Evolutionary conservation across 2,888 invertebrate species (phyloP).

Genomic region (Latrodectus elegans): DNA sequence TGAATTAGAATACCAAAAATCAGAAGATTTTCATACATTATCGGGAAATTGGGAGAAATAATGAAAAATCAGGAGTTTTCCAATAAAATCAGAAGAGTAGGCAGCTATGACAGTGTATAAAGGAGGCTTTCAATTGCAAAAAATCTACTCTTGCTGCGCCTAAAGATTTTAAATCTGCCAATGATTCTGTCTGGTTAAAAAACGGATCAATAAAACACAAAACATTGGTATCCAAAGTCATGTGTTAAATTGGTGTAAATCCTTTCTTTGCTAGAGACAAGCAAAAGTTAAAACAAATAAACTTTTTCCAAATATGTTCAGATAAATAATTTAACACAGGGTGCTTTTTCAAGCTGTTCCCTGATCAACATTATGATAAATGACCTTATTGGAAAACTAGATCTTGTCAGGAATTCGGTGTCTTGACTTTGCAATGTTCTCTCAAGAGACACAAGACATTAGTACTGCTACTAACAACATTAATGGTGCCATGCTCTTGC

Average conservation of each 20-base stretch:
- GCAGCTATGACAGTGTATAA: too few species aligned
- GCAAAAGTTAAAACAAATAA: neutral
- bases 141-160: too few species aligned
- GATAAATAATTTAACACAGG: neutral
- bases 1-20: too few species aligned
- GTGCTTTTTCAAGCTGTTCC: neutral
- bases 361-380: slow-evolving; percentile 31
- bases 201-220: neutral
- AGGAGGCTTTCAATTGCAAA: too few species aligned
- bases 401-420: neutral
- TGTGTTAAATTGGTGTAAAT: too few species aligned
- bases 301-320: neutral
- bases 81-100: too few species aligned
- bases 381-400: slow-evolving; percentile 1
- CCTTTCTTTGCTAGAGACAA: too few species aligned
- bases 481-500: neutral
- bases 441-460: slow-evolving; percentile 3
- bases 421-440: neutral
- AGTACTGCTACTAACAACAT: neutral
- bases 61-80: too few species aligned
- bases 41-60: too few species aligned
- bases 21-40: too few species aligned
- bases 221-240: neutral
- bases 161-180: too few species aligned
- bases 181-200: too few species aligned